These are phyloP conservation scores for Dioctria linearis DNA, from an alignment of 2,888 invertebrate genomes.

Conservation along the genomic window DNA sequence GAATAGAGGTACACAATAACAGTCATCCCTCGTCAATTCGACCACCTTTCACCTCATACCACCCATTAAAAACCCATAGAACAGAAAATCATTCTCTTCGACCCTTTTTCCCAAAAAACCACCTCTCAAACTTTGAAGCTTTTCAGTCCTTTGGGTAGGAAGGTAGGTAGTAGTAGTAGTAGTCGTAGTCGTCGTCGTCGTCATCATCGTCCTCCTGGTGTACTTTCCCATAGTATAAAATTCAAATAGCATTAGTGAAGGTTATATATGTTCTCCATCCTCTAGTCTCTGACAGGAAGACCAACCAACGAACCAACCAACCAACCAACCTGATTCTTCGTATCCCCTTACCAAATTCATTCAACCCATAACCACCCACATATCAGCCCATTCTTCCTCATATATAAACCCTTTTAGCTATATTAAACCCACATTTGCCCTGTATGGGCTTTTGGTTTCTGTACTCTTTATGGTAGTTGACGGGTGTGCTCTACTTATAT, in stretches of 20 bases:
- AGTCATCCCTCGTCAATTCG: slow-evolving; percentile 8
- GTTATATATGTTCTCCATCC: slow-evolving; percentile 1
- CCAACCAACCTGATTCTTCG: slow-evolving; percentile 11
- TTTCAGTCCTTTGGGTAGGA: slow-evolving; percentile 49
- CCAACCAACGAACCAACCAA: slow-evolving; percentile 37
- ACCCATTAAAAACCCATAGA: slow-evolving; percentile 40
- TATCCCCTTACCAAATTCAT: slow-evolving; percentile 26
- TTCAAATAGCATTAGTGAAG: slow-evolving; percentile 51
- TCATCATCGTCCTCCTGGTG: slow-evolving; percentile 14
- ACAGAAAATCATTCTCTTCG: slow-evolving; percentile 53
- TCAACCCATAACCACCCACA: slow-evolving; percentile 20
- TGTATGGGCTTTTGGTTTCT: slow-evolving; percentile 53
- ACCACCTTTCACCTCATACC: too few relatives aligned
- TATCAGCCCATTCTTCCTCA: slow-evolving; percentile 24
- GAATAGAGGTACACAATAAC: slow-evolving; percentile 40
- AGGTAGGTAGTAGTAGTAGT: too few relatives aligned
- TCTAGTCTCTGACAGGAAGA: slow-evolving; percentile 47
- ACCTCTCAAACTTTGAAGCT: slow-evolving; percentile 42
- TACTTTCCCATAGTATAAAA: slow-evolving; percentile 44
- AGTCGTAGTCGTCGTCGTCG: too few relatives aligned
- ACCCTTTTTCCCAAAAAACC: slow-evolving; percentile 50
- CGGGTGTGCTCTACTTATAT: slow-evolving; percentile 37
- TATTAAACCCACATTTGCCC: slow-evolving; percentile 58
- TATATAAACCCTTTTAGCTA: slow-evolving; percentile 57
- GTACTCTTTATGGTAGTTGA: slow-evolving; percentile 51